Conservation (phyloP, 2,797 vertebrate species). For the Hemitrygon akajei region DNA sequence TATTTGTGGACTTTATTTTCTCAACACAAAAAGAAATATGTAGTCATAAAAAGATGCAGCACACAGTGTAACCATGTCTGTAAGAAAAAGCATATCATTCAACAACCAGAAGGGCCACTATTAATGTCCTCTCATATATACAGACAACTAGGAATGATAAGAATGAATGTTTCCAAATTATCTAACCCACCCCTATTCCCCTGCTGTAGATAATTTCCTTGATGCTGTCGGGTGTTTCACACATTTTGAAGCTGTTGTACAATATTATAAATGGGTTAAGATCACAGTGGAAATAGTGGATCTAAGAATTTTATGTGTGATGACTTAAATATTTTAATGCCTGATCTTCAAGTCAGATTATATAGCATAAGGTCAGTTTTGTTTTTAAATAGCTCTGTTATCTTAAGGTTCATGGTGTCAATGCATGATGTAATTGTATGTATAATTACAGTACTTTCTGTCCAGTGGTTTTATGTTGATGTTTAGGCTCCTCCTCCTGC, state of each 20-base stretch:
- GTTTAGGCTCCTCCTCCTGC: background rate
- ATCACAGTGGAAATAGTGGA: background rate
- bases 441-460: background rate
- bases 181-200: background rate
- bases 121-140: background rate
- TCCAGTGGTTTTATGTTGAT: background rate
- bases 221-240: background rate
- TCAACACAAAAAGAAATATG: background rate
- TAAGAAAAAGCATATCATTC: background rate
- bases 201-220: background rate
- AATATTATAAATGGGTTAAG: background rate
- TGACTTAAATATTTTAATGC: background rate
- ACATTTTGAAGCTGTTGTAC: background rate
- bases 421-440: background rate
- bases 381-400: background rate
- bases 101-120: background rate
- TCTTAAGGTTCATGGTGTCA: background rate
- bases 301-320: background rate
- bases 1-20: slow-evolving; percentile 6
- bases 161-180: background rate
- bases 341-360: background rate
- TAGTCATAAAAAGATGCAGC: background rate
- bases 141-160: background rate
- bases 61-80: background rate
- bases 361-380: background rate